Evolutionary conservation across 2,888 invertebrate genomes (phyloP), one percentile per base, ranked within the genome.

Genomic region (Andrena hattorfiana): DNA sequence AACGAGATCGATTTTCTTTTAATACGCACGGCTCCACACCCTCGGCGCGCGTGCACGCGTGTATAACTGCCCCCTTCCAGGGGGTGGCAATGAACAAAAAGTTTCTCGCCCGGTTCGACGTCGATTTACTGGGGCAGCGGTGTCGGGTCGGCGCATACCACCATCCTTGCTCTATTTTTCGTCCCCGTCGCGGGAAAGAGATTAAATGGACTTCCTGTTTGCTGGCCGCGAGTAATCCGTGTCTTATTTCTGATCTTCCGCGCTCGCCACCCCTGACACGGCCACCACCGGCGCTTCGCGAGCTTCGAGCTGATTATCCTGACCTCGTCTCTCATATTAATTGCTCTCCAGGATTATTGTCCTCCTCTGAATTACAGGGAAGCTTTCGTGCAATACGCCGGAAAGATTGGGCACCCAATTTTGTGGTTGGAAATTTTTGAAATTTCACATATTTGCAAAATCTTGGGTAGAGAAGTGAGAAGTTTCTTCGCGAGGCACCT

Each of bases 1-100:
- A 35, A 48, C 32, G 62, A 83, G 83, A 87, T 87, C 87, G 85
- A 87, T 87, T 87, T 81, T 80, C 83, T 81, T 81, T 79, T 85
- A 81, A 87, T 83, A 83, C 77, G 60, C 35, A 48, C 71, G 54
- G 48, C 48, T 71, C 48, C 48, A 4, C 48, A 49, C 56, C 30
- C 28, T 63, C 13, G 26, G 28, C 66, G 68, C 67, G 73, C 73
- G 69, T 63, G 30, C 51, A 60, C 80, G 71, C 69, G 42, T 42
- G 74, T 60, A 72, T 66, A 59, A 54, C 63, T 48, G 54, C 72
- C 26, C 63, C 73, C 62, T 66, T 48, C 56, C 32, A 67, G 51
- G 32, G 13, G 6, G 49, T 28, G 60, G 63, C 67, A 42, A 73
- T 77, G 81, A 81, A 79, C 77, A 81, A 84, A 86, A 81, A 83